Base-by-base conservation (phyloP, 1,140 invertebrate species). In the Drosophila teissieri region DNA sequence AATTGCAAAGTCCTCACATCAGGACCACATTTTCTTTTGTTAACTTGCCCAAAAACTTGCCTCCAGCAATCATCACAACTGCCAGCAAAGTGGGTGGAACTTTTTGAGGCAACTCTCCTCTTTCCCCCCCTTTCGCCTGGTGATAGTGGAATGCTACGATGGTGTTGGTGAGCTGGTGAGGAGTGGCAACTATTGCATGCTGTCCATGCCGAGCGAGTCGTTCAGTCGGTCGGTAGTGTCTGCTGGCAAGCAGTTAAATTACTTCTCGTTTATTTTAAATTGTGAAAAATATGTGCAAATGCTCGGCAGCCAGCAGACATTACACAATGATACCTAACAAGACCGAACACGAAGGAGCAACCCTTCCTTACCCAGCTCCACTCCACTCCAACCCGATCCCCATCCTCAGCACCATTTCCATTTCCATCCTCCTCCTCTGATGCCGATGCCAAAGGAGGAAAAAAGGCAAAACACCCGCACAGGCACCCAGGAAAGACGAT, bases 261-360 rank as follows among this genome's bases (percentile, higher is more conserved):
- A 86, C 84, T 86, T 89, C 84, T 86, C 83, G 84, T 86, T 86
- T 89, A 86, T 86, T 86, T 86, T 68, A 86, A 86, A 86, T 88
- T 86, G 83, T 88, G 83, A 83, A 80, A 86, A 86, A 86, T 86
- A 83, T 89, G 83, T 89, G 83, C 84, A 86, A 88, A 82, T 73
- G 81, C 63, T 79, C 61, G 52, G 73, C 73, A 73, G 44, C 65
- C 61, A 64, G 54, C 76, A 85, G 68, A 72, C 73, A 80, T 85
- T 80, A 70, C 77, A 85, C 83, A 72, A 78, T 85, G 81, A 85
- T 80, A 73, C 70, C 76, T 80, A 83, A 88, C 83, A 76, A 82
- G 67, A 64, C 57, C 64, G 65, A 63, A 67, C 65, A 64, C 46
- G 46, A 69, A 70, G 69, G 63, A 61, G 57, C 62, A 80, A 37